Percentiles rank a stretch among this genome's conserved stretches.
phyloP scores from a whole-genome alignment of 30 jellyfish, hydroid and myxozoan species.

The Chironex yamaguchii region DNA sequence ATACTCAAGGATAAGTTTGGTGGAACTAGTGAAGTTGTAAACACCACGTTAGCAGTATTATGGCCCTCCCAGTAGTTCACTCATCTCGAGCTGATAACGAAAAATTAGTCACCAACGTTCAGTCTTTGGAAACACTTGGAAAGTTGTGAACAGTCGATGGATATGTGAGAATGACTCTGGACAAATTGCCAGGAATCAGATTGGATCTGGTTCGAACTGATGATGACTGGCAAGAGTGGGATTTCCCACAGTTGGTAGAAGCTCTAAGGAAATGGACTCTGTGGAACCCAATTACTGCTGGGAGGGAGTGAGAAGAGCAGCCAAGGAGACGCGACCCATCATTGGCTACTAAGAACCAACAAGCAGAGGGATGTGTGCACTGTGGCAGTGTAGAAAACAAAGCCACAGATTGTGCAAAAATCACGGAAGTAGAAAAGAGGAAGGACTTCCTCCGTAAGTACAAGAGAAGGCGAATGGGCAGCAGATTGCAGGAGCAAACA shows the following conservation, averaged over 20 bases:
- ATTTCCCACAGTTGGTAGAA: conserved; percentile 39
- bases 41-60: conserved; percentile 67
- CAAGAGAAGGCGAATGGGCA: conserved; percentile 11
- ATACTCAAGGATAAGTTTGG: conserved; percentile 66
- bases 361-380: conserved; percentile 30
- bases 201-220: conserved; percentile 29
- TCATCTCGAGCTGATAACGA: conserved; percentile 16
- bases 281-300: not conserved
- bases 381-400: conserved; percentile 42
- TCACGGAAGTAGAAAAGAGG: not conserved
- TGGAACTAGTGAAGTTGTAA: conserved; percentile 63
- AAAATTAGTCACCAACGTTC: conserved; percentile 33
- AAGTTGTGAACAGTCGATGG: conserved; percentile 7
- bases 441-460: not conserved
- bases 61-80: conserved; percentile 60
- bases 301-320: conserved; percentile 1
- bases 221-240: conserved; percentile 6
- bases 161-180: conserved; percentile 59
- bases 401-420: not conserved
- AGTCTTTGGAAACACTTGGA: conserved; percentile 57
- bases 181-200: conserved; percentile 48
- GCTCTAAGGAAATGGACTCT: conserved; percentile 2
- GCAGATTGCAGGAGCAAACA: conserved; percentile 34
- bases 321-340: conserved; percentile 30
- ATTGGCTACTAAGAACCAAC: conserved; percentile 25